A percentile compares a stretch with the other conserved stretches of the same genome.
These are phyloP conservation scores for Tamandua tetradactyla DNA, from an alignment of 2,797 vertebrate species.

Conservation along the genomic window DNA sequence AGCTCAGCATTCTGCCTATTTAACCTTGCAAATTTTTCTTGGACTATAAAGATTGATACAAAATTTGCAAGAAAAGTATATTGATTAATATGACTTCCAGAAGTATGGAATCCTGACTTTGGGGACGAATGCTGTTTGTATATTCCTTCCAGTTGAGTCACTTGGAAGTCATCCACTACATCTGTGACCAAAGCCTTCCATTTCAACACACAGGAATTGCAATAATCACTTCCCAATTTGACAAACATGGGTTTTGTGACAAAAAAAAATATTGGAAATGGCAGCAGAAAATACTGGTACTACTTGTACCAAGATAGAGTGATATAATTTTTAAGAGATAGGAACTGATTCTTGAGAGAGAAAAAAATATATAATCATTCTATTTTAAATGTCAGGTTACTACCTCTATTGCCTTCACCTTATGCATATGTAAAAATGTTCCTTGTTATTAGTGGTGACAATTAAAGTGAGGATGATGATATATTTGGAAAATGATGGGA, in stretches of 20 bases:
- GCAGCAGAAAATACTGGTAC: background rate
- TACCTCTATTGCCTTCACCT: background rate
- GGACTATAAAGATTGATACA: background rate
- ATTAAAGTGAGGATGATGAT: background rate
- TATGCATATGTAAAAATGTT: background rate
- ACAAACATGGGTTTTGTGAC: background rate
- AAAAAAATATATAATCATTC: background rate
- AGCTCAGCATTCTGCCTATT: background rate
- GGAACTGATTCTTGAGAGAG: conserved; percentile 30
- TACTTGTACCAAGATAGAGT: background rate
- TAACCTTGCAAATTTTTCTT: background rate
- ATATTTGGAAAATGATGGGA: background rate
- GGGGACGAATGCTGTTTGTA: background rate
- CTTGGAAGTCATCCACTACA: background rate
- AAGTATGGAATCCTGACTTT: background rate
- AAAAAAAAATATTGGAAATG: background rate
- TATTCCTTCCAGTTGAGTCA: background rate
- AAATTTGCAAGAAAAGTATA: background rate
- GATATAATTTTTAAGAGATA: background rate
- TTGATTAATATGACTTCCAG: background rate
- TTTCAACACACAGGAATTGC: background rate
- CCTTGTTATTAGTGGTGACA: background rate
- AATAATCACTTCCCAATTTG: background rate
- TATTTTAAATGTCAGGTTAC: conserved; percentile 7
- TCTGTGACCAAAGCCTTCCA: background rate